Evolutionary conservation across 2,888 invertebrate species (phyloP).

Genomic region (Pheosia tremula): DNA sequence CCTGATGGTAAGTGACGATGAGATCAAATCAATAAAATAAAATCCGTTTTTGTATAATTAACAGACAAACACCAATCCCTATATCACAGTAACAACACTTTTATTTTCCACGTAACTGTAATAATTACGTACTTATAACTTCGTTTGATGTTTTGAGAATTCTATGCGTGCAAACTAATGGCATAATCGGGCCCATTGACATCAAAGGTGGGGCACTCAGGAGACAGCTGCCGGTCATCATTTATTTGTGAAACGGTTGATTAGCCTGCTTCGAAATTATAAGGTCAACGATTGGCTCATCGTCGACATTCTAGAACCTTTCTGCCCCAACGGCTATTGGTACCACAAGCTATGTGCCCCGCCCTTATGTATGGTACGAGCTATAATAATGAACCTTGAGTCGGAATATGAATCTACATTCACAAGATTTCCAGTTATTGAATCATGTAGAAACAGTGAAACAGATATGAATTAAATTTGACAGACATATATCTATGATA

Average conservation of each 20-base stretch:
- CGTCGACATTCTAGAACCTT: too few species aligned
- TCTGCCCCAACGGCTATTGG: too few species aligned
- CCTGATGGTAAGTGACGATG: too few species aligned
- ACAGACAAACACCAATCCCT: not conserved
- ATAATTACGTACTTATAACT: not conserved
- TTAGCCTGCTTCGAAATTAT: not conserved
- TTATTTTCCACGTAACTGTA: not conserved
- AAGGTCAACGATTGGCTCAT: not conserved
- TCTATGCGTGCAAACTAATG: conserved; percentile 1
- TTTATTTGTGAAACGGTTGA: conserved; percentile 13
- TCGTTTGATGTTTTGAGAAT: not conserved
- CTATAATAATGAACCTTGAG: too few species aligned
- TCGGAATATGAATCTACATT: too few species aligned
- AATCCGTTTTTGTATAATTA: not conserved
- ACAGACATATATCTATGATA: too few species aligned
- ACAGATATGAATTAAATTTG: too few species aligned
- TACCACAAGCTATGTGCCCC: too few species aligned
- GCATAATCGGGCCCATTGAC: not conserved
- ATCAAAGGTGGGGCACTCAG: not conserved
- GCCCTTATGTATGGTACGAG: too few species aligned
- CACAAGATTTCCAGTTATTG: too few species aligned
- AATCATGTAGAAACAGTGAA: too few species aligned
- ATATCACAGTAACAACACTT: not conserved
- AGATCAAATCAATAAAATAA: too few species aligned
- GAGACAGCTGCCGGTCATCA: not conserved